phyloP scores from a whole-genome alignment of 37 sponge, comb jelly and placozoan genomes.

The Aplysina aerophoba region DNA sequence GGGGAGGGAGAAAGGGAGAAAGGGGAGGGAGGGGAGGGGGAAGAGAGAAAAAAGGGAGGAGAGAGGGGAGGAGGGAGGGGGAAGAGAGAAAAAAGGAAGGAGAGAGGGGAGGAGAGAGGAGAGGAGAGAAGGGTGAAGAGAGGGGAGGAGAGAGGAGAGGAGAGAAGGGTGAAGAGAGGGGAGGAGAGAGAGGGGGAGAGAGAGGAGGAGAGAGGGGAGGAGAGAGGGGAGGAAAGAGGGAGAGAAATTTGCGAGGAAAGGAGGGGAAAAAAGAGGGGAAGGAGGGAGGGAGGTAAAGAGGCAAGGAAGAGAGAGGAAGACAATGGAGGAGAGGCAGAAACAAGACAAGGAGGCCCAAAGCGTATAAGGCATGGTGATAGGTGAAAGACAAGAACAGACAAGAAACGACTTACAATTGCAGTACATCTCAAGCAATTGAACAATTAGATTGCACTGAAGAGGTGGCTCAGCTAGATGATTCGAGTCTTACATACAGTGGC shows the following conservation, averaged over 20 bases:
- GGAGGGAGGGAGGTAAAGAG: slow-evolving; percentile 27
- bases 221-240: background rate
- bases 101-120: background rate
- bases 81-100: background rate
- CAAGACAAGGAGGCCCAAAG: slow-evolving; percentile 2
- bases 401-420: too few relatives aligned
- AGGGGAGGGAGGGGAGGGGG: background rate
- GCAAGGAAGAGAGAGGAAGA: background rate
- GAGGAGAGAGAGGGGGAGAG: background rate
- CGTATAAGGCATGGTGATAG: background rate
- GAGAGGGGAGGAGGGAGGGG: slow-evolving; percentile 30
- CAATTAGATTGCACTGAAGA: too few relatives aligned
- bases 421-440: too few relatives aligned
- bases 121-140: background rate
- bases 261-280: background rate
- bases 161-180: background rate
- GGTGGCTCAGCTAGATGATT: too few relatives aligned
- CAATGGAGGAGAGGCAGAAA: background rate
- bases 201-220: background rate
- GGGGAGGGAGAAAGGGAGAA: slow-evolving; percentile 4
- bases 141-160: background rate
- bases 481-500: too few relatives aligned
- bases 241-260: background rate
- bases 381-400: too few relatives aligned
- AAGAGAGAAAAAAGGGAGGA: background rate